Evolutionary conservation across 2,797 vertebrate species (phyloP).

Genomic region (Gymnocypris eckloni): DNA sequence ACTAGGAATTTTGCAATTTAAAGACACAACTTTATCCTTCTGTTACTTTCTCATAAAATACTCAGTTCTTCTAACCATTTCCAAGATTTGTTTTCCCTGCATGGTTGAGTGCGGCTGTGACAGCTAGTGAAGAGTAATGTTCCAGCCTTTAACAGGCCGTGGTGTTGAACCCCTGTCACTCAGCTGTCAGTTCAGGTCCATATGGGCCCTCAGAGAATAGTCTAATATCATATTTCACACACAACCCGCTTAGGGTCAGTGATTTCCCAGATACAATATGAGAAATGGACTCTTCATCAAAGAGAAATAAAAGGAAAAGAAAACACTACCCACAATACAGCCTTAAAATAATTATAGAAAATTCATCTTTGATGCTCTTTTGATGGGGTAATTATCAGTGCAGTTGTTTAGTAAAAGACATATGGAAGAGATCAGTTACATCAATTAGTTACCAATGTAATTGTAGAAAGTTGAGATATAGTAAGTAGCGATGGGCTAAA

Average conservation of each 20-base stretch:
- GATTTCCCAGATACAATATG: slow-evolving; percentile 67
- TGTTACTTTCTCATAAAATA: background rate
- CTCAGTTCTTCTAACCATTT: slow-evolving; percentile 35
- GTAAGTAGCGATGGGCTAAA: no score
- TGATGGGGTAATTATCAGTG: background rate
- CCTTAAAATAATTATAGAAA: background rate
- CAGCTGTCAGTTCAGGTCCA: slow-evolving; percentile 59
- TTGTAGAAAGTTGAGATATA: no score
- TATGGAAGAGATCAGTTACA: background rate
- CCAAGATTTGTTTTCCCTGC: background rate
- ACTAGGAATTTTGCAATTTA: background rate
- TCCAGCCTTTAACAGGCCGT: slow-evolving; percentile 48
- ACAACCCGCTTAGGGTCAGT: slow-evolving; percentile 64
- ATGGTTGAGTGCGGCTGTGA: slow-evolving; percentile 46
- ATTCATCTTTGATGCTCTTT: background rate
- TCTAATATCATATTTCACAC: slow-evolving; percentile 72
- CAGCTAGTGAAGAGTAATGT: slow-evolving; percentile 41
- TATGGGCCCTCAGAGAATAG: slow-evolving; percentile 49
- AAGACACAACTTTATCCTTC: background rate
- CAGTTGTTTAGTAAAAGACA: background rate
- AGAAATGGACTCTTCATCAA: slow-evolving; percentile 66
- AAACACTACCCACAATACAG: background rate
- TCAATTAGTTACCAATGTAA: background rate
- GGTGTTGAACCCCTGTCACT: slow-evolving; percentile 55
- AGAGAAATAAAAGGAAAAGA: slow-evolving; percentile 11